These are phyloP conservation scores for Cheilosia pagana DNA, from an alignment of 2,888 invertebrate genomes.

Conservation along the genomic window DNA sequence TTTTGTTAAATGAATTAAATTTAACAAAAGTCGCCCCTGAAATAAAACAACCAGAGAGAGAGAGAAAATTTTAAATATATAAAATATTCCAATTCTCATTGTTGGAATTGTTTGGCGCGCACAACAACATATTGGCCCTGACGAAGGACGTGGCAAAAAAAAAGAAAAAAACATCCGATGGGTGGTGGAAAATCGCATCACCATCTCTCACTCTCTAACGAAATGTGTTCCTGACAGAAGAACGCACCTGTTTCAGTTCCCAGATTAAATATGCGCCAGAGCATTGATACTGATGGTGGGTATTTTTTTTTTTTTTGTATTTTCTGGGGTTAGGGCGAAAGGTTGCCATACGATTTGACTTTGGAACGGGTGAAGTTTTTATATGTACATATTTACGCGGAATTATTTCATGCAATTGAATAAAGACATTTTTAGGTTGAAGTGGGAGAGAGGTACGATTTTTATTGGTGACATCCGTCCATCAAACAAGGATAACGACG, in stretches of 20 bases:
- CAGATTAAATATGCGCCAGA: conserved; percentile 50
- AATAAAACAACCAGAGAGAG: conserved; percentile 11
- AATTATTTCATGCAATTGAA: not conserved
- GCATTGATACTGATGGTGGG: conserved; percentile 9
- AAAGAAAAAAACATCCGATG: not conserved
- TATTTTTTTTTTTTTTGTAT: not conserved
- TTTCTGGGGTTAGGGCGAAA: not conserved
- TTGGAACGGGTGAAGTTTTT: not conserved
- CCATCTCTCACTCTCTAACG: not conserved
- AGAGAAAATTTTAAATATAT: conserved; percentile 64
- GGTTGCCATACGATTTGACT: not conserved
- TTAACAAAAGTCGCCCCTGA: conserved; percentile 52
- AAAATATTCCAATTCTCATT: conserved; percentile 71
- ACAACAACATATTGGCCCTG: conserved; percentile 6
- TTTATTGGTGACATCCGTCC: no score
- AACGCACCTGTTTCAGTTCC: conserved; percentile 67
- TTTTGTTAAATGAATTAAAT: conserved; percentile 72
- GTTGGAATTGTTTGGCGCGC: conserved; percentile 58
- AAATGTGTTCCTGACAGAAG: conserved; percentile 33
- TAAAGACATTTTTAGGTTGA: not conserved
- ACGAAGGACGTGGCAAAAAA: conserved; percentile 27
- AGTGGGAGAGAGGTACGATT: no score
- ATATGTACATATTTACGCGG: not conserved
- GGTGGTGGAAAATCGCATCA: conserved; percentile 2
- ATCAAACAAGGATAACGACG: no score